phyloP scores from a whole-genome alignment of 2,888 invertebrate genomes.

The Drosophila affinis region DNA sequence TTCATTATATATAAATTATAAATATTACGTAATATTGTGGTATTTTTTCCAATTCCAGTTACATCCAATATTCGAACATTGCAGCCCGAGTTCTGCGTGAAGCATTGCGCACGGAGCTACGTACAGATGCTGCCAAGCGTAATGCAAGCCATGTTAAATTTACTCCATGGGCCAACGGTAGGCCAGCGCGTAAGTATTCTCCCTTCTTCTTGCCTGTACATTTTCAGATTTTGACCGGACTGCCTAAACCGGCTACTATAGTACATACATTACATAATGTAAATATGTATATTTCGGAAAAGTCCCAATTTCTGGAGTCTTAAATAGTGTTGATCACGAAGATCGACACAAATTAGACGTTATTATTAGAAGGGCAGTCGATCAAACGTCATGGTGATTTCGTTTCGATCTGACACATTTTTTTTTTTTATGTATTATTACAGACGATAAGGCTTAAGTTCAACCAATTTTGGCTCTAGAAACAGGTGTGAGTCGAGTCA shows the following conservation, averaged over 20 bases:
- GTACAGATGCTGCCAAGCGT: slow-evolving; percentile 90
- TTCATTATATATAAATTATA: not conserved
- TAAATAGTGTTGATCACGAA: too few relatives aligned
- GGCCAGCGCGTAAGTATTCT: slow-evolving; percentile 89
- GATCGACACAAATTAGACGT: not conserved
- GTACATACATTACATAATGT: slow-evolving; percentile 14
- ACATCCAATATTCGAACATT: slow-evolving; percentile 97
- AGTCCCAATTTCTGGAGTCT: not conserved
- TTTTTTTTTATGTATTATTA: slow-evolving; percentile 45
- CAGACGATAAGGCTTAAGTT: slow-evolving; percentile 63
- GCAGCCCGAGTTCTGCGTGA: slow-evolving; percentile 93
- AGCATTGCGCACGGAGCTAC: slow-evolving; percentile 90
- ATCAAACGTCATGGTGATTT: not conserved
- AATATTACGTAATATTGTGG: not conserved
- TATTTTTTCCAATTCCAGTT: slow-evolving; percentile 86
- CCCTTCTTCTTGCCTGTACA: slow-evolving; percentile 23
- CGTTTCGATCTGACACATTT: not conserved
- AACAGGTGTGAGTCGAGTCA: slow-evolving; percentile 69
- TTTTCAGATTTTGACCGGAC: slow-evolving; percentile 3
- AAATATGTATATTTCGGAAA: not conserved
- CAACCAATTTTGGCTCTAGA: slow-evolving; percentile 14
- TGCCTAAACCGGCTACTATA: not conserved
- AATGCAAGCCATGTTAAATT: slow-evolving; percentile 91
- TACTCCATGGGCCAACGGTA: slow-evolving; percentile 96
- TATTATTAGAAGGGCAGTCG: not conserved